Base-by-base conservation (phyloP, 2,888 invertebrate genomes). In the Hypselothyrea guttata region DNA sequence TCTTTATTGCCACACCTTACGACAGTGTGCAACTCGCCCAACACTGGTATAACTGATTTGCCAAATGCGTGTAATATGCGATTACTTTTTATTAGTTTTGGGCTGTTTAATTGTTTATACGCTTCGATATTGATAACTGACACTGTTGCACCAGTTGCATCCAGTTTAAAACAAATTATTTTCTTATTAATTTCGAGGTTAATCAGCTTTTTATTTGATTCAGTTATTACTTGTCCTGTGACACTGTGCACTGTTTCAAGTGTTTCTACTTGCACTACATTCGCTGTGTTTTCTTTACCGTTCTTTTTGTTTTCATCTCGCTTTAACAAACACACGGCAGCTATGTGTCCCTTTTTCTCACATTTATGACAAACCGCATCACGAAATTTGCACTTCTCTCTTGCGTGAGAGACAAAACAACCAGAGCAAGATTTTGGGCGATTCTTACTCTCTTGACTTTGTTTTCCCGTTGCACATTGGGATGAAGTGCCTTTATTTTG, bases 371-470 rank as follows among this genome's bases (percentile, higher is more conserved):
- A 35, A 35, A 35, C 7, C 8, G 35, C 38, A n/a, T 18, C 38
- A 12, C 18, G 38, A 38, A 38, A 38, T n/a, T 38, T 38, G 11
- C 38, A 38, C 4, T 38, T 22, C n/a, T n/a, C 18, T 8, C 38
- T 22, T 22, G 22, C 5, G 22, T 5, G 2, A 22, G 5, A 4
- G 22, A 2, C 22, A 2, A n/a, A n/a, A 9, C 16, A 38, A 2
- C 38, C 38, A 18, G 38, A 38, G 11, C 38, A 38, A n/a, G 22
- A 38, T 38, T n/a, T 38, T 18, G 8, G 18, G 38, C 8, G n/a
- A n/a, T n/a, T n/a, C n/a, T n/a, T n/a, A n/a, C n/a, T n/a, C n/a
- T n/a, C n/a, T n/a, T n/a, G n/a, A n/a, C n/a, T n/a, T n/a, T n/a
- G n/a, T n/a, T n/a, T n/a, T n/a, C n/a, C n/a, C n/a, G n/a, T n/a